Conservation (phyloP, 1,140 invertebrate genomes). For the Drosophila micromelanica region DNA sequence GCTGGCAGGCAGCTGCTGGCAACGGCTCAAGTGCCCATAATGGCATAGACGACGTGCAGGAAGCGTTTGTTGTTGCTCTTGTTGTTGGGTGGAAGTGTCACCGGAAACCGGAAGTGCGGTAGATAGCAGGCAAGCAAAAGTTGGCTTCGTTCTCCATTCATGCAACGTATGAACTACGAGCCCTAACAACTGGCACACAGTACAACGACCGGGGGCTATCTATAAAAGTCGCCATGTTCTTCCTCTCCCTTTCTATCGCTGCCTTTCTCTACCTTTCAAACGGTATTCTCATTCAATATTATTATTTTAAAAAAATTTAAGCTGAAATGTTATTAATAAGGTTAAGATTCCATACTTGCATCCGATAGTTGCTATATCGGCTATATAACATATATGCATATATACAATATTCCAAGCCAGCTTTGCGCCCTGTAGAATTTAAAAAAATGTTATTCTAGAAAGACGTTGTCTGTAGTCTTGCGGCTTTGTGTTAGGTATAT, state of each 20-base stretch:
- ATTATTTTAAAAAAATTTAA: no score
- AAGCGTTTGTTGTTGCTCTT: constrained; percentile 43
- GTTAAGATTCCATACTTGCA: no score
- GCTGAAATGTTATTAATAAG: no score
- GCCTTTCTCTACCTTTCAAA: no score
- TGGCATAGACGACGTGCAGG: constrained; percentile 79
- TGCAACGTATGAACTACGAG: constrained; percentile 5
- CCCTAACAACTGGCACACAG: constrained; percentile 24
- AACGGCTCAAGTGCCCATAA: constrained; percentile 78
- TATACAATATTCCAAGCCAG: no score
- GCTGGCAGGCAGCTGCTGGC: constrained; percentile 56
- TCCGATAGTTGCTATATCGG: no score
- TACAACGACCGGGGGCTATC: constrained; percentile 19
- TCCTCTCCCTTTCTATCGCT: neutral
- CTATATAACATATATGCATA: no score
- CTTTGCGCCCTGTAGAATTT: no score
- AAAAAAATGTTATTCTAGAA: no score
- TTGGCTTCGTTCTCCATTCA: constrained; percentile 22
- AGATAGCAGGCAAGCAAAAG: constrained; percentile 62
- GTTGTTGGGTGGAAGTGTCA: constrained; percentile 65
- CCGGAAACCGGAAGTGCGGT: constrained; percentile 79
- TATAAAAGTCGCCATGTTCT: neutral
- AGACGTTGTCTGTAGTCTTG: no score
- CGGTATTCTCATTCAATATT: no score
- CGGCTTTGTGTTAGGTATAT: no score